phyloP scores from a whole-genome alignment of 2,888 invertebrate genomes.

The Nezara viridula region DNA sequence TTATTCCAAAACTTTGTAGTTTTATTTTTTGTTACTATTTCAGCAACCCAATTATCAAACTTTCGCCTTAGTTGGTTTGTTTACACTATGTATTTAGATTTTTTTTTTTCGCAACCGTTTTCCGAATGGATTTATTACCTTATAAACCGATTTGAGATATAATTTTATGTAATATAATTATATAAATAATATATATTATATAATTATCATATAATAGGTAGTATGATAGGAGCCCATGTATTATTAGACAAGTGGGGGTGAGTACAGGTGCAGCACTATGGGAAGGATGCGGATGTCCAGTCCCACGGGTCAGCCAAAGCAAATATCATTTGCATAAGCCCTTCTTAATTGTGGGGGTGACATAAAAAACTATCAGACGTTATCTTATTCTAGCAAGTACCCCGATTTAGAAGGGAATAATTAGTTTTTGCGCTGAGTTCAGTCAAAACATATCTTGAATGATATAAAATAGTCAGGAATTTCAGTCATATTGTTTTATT shows the following conservation, averaged over 20 bases:
- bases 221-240: neutral
- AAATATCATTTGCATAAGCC: slow-evolving; percentile 41
- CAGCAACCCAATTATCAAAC: no score
- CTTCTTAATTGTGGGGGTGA: slow-evolving; percentile 40
- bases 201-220: neutral
- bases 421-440: neutral
- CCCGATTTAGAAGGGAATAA: neutral
- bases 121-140: neutral
- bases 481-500: no score
- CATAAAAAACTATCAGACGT: neutral
- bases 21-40: no score
- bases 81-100: no score
- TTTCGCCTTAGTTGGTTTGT: no score
- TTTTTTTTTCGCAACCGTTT: neutral
- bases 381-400: neutral
- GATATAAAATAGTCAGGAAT: no score
- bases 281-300: slow-evolving; percentile 7
- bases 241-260: slow-evolving; percentile 38
- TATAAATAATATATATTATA: no score
- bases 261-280: neutral
- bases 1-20: no score
- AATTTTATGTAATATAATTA: no score
- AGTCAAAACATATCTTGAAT: no score
- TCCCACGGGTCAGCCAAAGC: slow-evolving; percentile 44
- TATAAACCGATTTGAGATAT: neutral